Evolutionary conservation across 1,140 invertebrate species (phyloP), one percentile per base, ranked within the genome.

Genomic region (Agrilus planipennis): DNA sequence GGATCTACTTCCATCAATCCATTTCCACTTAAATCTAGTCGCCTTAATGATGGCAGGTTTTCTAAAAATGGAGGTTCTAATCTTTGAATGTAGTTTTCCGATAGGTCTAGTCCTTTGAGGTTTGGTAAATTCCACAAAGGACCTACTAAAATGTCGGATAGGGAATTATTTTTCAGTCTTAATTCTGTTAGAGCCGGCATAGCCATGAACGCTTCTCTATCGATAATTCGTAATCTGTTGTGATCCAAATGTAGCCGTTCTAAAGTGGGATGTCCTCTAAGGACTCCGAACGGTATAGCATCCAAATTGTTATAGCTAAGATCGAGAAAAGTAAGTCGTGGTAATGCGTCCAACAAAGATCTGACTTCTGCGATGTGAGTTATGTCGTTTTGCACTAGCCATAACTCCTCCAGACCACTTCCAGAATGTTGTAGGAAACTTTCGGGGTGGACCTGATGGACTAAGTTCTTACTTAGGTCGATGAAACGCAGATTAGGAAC

Each of bases 181-280:
- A 91, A 64, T 59, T 89, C 85, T 34, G 82, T 66, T 11, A 91
- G 59, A 0, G 81, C 81, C 1, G 86, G 85, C 77, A 89, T 84
- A 11, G 77, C 77, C 42, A 75, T 70, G 55, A 90, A 80, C 2
- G 82, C 79, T 50, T 85, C 79, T 21, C 75, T 64, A 51, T 84
- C 77, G 15, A 91, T 73, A 19, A 75, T 72, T 28, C 70, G 70
- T 12, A 91, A 65, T 42, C 70, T 70, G 52, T 91, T 91, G 54
- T 81, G 74, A 54, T 89, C 79, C 28, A 91, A 66, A 63, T 86
- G 80, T 6, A 90, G 63, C 43, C 81, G 69, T 61, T 90, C 84
- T 32, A 90, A 58, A 17, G 74, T 81, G 0, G 77, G 71, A 62
- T 89, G 85, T 12, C 84, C 84, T 47, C 77, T 65, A 1, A 90